phyloP scores from a whole-genome alignment of 2,797 vertebrate species.

The Microctenopoma steveboyesi region DNA sequence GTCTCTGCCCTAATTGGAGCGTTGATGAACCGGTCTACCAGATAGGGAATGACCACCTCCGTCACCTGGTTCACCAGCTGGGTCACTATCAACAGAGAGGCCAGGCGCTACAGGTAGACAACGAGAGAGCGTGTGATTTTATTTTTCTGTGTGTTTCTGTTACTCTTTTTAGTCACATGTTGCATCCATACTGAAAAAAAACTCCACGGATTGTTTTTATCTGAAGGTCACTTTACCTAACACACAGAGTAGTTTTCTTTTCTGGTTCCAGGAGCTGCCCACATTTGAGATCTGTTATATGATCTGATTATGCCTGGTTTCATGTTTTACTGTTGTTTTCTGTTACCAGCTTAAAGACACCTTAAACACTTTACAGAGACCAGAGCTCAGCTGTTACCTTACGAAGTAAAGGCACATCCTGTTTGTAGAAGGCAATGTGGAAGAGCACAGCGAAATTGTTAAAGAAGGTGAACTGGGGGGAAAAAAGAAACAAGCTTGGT shows the following conservation, averaged over 20 bases:
- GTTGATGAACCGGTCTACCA: slow-evolving; percentile 80
- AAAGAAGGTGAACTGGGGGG: slow-evolving; percentile 86
- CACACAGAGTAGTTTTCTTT: too few species aligned
- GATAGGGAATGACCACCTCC: slow-evolving; percentile 83
- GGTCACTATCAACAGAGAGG: slow-evolving; percentile 82
- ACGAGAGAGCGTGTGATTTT: background rate
- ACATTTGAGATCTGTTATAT: background rate
- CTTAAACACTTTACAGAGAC: background rate
- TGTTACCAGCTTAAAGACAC: background rate
- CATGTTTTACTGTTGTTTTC: background rate
- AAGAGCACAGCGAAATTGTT: slow-evolving; percentile 88
- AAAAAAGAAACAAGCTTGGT: slow-evolving; percentile 14
- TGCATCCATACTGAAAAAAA: background rate
- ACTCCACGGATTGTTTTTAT: background rate
- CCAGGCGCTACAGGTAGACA: slow-evolving; percentile 76
- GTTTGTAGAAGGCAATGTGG: slow-evolving; percentile 87
- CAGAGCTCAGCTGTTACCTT: slow-evolving; percentile 75
- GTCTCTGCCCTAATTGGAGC: slow-evolving; percentile 65
- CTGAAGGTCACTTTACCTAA: background rate
- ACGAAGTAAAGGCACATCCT: slow-evolving; percentile 83
- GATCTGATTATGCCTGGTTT: background rate
- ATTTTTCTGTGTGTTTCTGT: background rate
- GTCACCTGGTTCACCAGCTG: slow-evolving; percentile 86
- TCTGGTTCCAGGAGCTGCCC: too few species aligned
- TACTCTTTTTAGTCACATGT: background rate